Evolutionary conservation across 1,140 invertebrate genomes (phyloP), one percentile per base, ranked within the genome.

Genomic region (Stegodyphus dumicola): DNA sequence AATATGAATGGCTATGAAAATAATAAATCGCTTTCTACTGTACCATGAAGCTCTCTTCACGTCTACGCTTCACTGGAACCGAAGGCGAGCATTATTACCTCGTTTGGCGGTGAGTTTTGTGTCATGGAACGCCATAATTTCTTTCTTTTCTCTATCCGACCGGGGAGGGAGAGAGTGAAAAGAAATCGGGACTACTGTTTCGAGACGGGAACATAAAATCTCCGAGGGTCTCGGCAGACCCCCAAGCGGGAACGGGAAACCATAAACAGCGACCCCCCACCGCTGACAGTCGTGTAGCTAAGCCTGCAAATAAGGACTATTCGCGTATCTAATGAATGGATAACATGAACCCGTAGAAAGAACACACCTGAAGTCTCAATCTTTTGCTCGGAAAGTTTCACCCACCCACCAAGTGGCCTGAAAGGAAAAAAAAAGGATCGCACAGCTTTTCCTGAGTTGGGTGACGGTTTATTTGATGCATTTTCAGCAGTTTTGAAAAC

Each of bases 221-320:
- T 3, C 33, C 33, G 33, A 33, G 33, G 13, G 9, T 65, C 13
- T 17, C 64, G 6, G 64, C 64, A 76, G 73, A 75, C 33, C 60
- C 54, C 75, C 70, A 53, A 15, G n/a, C 60, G 6, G 54, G 75
- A 33, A 60, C 33, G 75, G 64, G 15, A 77, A 66, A 15, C 65
- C 76, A 77, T 77, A 77, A 79, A 79, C 77, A 79, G n/a, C n/a
- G 13, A 18, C n/a, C 67, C 67, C 77, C 77, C 52, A 6, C 33
- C 33, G 33, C 33, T 33, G 56, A 60, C 56, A 60, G 9, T 10
- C 1, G 65, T 18, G 65, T n/a, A 15, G 2, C 17, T 2, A 15
- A 10, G 15, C 56, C 15, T 15, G 15, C 56, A 60, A 60, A 60
- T 60, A 60, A 60, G 56, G 9, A 1, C 65, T 17, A 67, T 67